These are phyloP conservation scores for Myotis findleyi DNA, from an alignment of 2,797 vertebrate genomes.

Conservation along the genomic window DNA sequence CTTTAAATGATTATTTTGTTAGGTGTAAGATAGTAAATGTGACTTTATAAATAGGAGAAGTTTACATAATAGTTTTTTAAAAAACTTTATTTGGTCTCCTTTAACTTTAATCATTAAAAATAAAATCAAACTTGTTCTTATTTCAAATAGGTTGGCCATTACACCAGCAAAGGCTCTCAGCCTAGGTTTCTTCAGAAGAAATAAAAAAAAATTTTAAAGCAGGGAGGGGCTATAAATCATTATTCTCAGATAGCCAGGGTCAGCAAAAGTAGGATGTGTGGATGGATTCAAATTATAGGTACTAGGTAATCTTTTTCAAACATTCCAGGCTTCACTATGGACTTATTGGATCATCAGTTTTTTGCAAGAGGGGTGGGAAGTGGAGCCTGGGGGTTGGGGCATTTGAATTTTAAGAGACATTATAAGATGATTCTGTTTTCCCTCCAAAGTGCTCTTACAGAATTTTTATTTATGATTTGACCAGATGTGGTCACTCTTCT, in stretches of 20 bases:
- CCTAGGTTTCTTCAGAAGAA: conserved; percentile 40
- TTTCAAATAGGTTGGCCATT: not conserved
- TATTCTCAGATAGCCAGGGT: not conserved
- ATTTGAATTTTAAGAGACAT: conserved; percentile 33
- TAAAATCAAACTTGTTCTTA: not conserved
- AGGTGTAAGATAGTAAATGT: conserved; percentile 36
- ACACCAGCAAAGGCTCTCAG: not conserved
- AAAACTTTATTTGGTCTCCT: not conserved
- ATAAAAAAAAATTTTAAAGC: not conserved
- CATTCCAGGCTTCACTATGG: not conserved
- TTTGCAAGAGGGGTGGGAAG: not conserved
- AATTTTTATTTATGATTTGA: conserved; percentile 43
- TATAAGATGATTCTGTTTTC: conserved; percentile 30
- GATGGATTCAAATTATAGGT: conserved; percentile 1
- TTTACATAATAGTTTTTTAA: not conserved
- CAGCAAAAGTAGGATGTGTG: not conserved
- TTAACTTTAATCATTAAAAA: not conserved
- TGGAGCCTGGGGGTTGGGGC: not conserved
- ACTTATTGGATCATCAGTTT: not conserved
- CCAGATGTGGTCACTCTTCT: not conserved
- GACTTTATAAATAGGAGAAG: not conserved
- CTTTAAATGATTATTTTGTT: conserved; percentile 10
- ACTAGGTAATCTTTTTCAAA: conserved; percentile 24
- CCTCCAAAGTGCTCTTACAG: not conserved
- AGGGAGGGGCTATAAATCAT: not conserved